These are phyloP conservation scores for Enteromius treurensis DNA, from an alignment of 2,797 vertebrate species.

Conservation along the genomic window DNA sequence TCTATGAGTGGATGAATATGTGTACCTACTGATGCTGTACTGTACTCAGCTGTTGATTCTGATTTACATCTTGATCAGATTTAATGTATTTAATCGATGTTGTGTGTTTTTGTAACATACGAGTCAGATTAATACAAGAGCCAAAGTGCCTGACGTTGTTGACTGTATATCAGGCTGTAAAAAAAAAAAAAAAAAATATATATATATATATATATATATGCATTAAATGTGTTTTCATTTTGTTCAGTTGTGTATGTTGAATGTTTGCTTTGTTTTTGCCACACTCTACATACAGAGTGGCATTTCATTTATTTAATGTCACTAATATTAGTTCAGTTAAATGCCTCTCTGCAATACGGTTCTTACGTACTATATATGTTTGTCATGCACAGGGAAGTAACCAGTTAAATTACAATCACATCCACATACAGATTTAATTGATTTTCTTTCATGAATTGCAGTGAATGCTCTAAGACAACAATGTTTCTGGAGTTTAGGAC, in stretches of 20 bases:
- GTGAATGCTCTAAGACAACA: too few species aligned
- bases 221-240: constrained; percentile 26
- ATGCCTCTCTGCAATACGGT: background rate
- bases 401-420: too few species aligned
- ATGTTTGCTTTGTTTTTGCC: background rate
- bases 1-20: background rate
- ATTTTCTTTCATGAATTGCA: too few species aligned
- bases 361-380: background rate
- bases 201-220: background rate
- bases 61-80: background rate
- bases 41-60: background rate
- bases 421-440: too few species aligned
- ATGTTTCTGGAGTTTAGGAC: too few species aligned
- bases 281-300: background rate
- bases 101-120: background rate
- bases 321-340: background rate
- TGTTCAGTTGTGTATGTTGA: background rate
- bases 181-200: background rate
- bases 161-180: background rate
- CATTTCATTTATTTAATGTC: background rate
- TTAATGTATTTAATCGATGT: background rate
- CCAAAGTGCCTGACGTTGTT: constrained; percentile 23
- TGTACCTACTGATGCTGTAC: background rate
- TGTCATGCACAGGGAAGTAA: background rate
- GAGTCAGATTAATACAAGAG: background rate